phyloP scores from a whole-genome alignment of 2,113 vertebrate genomes.

The Pterocles orientalis region DNA sequence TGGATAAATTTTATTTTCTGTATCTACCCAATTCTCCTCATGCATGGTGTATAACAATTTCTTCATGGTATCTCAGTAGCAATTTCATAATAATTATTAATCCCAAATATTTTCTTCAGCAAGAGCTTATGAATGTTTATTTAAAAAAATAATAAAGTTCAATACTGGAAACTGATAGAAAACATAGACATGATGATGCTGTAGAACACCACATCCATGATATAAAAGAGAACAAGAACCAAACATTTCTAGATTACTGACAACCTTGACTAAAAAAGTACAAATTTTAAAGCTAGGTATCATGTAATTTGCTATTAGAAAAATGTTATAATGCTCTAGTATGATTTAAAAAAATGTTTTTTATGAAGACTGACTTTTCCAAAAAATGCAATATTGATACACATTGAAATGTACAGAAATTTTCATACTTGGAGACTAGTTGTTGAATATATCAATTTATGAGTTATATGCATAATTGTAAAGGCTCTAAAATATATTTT shows the following conservation, averaged over 20 bases:
- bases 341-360: background rate
- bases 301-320: background rate
- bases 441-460: background rate
- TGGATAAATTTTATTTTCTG: background rate
- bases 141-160: background rate
- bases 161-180: background rate
- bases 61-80: background rate
- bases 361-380: background rate
- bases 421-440: background rate
- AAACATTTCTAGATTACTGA: too few relatives aligned
- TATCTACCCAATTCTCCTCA: background rate
- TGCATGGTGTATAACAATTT: background rate
- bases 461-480: background rate
- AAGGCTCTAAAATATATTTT: background rate
- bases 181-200: background rate
- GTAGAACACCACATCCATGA: background rate
- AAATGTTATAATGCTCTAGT: background rate
- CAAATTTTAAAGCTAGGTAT: background rate
- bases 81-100: background rate
- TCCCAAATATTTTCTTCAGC: background rate
- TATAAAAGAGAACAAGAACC: background rate
- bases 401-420: background rate
- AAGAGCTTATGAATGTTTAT: background rate
- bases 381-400: background rate
- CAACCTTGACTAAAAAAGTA: too few relatives aligned